phyloP scores from a whole-genome alignment of 2,888 invertebrate species.

The Drosophila austrosaltans region DNA sequence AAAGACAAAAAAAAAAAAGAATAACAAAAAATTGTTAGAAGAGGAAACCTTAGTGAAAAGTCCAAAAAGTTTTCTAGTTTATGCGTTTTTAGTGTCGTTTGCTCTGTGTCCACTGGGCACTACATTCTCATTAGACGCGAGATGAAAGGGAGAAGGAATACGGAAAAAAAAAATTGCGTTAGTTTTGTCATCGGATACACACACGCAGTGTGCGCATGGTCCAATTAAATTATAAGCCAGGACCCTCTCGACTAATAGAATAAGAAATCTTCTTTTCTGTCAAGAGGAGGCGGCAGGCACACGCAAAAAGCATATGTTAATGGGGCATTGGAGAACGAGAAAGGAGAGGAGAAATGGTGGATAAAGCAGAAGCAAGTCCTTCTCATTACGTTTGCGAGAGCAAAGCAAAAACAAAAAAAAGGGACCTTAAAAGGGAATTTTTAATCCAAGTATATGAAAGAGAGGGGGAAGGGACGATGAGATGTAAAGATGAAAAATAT shows the following conservation, averaged over 20 bases:
- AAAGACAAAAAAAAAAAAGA: neutral
- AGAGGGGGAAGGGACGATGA: neutral
- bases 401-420: slow-evolving; percentile 1
- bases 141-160: slow-evolving; percentile 54
- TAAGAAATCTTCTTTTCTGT: slow-evolving; percentile 56
- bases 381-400: slow-evolving; percentile 36
- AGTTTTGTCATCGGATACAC: slow-evolving; percentile 42
- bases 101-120: slow-evolving; percentile 39
- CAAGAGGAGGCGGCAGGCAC: slow-evolving; percentile 27
- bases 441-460: slow-evolving; percentile 51
- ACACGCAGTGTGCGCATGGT: slow-evolving; percentile 66
- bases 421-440: slow-evolving; percentile 69
- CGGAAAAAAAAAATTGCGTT: slow-evolving; percentile 60
- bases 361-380: neutral
- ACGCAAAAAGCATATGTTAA: slow-evolving; percentile 73
- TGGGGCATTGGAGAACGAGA: slow-evolving; percentile 43
- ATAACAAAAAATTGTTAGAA: neutral
- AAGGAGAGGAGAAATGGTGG: neutral
- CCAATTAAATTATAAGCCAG: slow-evolving; percentile 75
- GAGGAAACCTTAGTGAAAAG: slow-evolving; percentile 21
- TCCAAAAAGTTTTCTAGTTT: slow-evolving; percentile 54
- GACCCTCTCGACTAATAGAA: slow-evolving; percentile 64
- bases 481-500: neutral
- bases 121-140: slow-evolving; percentile 70
- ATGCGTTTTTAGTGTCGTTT: slow-evolving; percentile 49